Base-by-base conservation (phyloP, 1,140 invertebrate genomes). In the Rhagoletis pomonella region DNA sequence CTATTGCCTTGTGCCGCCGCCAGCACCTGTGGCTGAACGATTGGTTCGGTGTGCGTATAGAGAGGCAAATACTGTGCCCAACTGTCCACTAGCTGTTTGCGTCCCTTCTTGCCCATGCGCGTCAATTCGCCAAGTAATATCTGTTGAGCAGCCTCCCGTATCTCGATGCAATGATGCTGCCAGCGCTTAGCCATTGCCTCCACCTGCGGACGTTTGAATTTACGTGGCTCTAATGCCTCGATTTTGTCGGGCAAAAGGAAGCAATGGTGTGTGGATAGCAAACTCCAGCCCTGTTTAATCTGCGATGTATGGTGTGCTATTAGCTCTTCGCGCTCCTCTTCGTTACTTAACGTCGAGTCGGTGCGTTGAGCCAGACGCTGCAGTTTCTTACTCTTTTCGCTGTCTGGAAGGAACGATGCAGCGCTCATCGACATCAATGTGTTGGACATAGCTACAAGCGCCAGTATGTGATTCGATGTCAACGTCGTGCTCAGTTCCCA, bases 371-470 rank as follows among this genome's bases (percentile, higher is more conserved):
- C 91, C 87, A 93, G 94, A 94, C 96, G 95, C 90, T 97, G 96
- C 90, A 97, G 93, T 92, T 96, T 96, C 77, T 97, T 94, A 90
- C 95, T 96, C 39, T 96, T 94, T 92, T 97, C 97, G 93, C 97
- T 96, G 90, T 97, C 97, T 0, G 96, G 96, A 87, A 97, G 95
- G 92, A 99, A 99, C 29, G 97, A 98, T 47, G 98, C 97, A 90
- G 98, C 98, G 91, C 97, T 98, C 97, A 99, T 99, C 0, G 98
- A 98, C 98, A 99, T 99, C 29, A 99, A 94, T 0, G 99, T 99
- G 93, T 99, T 99, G 10, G 98, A 97, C 47, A 99, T 94, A 19
- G 98, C 97, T 55, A 99, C 97, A 65, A 99, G 96, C 59, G 98
- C 96, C 84, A 99, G 94, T 50, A 99, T 95, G 94, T 99, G 99